A percentile compares a stretch with the other conserved stretches of the same genome.
These are phyloP conservation scores for Rachycentron canadum DNA, from an alignment of 2,797 vertebrate species.

Conservation along the genomic window DNA sequence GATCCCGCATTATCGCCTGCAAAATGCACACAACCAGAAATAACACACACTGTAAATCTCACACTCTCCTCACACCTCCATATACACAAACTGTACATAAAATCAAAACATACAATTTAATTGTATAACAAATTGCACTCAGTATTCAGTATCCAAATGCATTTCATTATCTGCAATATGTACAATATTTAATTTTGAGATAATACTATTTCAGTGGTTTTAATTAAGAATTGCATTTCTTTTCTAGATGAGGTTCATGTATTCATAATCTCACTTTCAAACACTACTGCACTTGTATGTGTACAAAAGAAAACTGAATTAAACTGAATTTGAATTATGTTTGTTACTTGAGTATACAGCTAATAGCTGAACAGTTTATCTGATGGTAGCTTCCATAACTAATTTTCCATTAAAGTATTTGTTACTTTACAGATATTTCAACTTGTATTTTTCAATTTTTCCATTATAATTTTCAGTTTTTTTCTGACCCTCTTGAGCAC, in stretches of 20 bases:
- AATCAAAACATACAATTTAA: not conserved
- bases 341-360: not conserved
- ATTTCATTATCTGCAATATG: not conserved
- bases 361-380: not conserved
- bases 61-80: conserved; percentile 6
- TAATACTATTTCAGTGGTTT: too few species aligned
- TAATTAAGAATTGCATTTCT: too few species aligned
- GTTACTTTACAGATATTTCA: not conserved
- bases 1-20: conserved; percentile 82
- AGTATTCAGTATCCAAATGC: not conserved
- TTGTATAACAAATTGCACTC: not conserved
- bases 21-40: conserved; percentile 38
- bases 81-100: not conserved
- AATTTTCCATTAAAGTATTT: not conserved
- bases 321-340: not conserved
- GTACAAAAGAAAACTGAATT: not conserved
- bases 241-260: not conserved
- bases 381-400: not conserved
- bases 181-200: too few species aligned
- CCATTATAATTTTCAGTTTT: not conserved
- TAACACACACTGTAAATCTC: conserved; percentile 32
- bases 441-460: too few species aligned
- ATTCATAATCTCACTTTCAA: not conserved
- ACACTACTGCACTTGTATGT: too few species aligned
- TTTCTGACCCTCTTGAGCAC: not conserved